Percentiles rank a stretch among this genome's conserved stretches.
Evolutionary conservation across 2,888 invertebrate species (phyloP).

Genomic region (Chloroclysta siterata): DNA sequence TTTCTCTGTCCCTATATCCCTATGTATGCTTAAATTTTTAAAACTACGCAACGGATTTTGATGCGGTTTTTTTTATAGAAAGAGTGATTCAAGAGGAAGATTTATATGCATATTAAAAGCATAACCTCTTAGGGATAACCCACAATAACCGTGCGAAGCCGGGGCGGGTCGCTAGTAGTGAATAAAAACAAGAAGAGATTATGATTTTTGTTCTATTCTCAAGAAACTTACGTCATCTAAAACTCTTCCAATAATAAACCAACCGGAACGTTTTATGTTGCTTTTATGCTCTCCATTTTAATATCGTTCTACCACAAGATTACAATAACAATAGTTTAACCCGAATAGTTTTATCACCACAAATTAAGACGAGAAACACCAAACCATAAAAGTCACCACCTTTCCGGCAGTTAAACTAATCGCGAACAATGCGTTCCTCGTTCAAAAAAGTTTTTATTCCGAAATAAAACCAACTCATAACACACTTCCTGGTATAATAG

Average conservation of each 20-base stretch:
- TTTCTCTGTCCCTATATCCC: too few relatives aligned
- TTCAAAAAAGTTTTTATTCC: slow-evolving; percentile 39
- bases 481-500: slow-evolving; percentile 45
- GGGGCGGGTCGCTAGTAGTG: too few relatives aligned
- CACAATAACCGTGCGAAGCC: too few relatives aligned
- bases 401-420: slow-evolving; percentile 40
- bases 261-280: slow-evolving; percentile 1
- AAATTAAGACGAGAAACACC: slow-evolving; percentile 28
- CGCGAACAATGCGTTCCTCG: slow-evolving; percentile 41
- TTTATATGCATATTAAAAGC: too few relatives aligned
- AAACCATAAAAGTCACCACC: slow-evolving; percentile 36
- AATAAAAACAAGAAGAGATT: not conserved
- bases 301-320: slow-evolving; percentile 13
- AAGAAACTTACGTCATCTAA: not conserved
- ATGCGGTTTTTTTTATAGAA: too few relatives aligned
- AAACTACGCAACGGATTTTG: too few relatives aligned
- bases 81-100: too few relatives aligned
- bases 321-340: slow-evolving; percentile 15
- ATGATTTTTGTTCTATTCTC: not conserved
- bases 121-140: too few relatives aligned
- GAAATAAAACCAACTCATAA: slow-evolving; percentile 42
- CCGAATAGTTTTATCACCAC: slow-evolving; percentile 31
- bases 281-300: slow-evolving; percentile 12
- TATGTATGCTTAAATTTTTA: too few relatives aligned
- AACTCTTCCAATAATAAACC: slow-evolving; percentile 6